Base-by-base conservation (phyloP, 2,888 invertebrate species). In the Noctuana brunneofusca region DNA sequence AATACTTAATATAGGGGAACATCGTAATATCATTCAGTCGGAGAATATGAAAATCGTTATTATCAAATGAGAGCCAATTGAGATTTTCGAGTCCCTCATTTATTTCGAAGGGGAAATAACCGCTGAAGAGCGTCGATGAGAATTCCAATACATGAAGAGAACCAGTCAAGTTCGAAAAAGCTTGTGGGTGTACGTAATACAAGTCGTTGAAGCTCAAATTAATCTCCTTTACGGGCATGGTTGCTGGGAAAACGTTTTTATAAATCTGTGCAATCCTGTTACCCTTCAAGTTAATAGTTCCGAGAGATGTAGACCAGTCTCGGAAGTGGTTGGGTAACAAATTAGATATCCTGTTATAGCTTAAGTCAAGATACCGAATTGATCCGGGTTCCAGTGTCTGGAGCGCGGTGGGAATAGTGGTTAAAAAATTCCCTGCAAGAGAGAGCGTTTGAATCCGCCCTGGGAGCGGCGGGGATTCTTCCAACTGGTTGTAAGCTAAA, bases 191-290 rank as follows among this genome's bases (percentile, higher is more conserved):
- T 70, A 98, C 93, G 75, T 95, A 95, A 72, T 95, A 94, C 68
- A 98, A 93, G 76, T 96, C 95, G 85, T 98, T 98, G 86, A 98
- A 97, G 79, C 97, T 97, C 69, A 98, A 89, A 86, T 96, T 97
- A 68, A 98, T 93, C 86, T 98, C 97, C 75, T 96, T 95, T 70
- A 98, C 93, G 70, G 95, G 94, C 68, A 94, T 94, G 57, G 96
- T 93, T 43, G 95, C 94, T 64, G 93, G 92, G 82, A 97, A 96
- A 69, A 96, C 93, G 74, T 94, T 94, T 68, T 94, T 92, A 76
- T 94, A 94, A 71, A 95, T 89, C 81, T 93, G 94, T 35, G 95
- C 95, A 69, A 97, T 94, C 81, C 96, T 94, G 82, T 97, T 97
- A 86, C 97, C 97, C 67, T 96, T 93, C 72, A 97, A 89, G 71